phyloP scores from a whole-genome alignment of 2,797 vertebrate species.

The Hippopotamyrus pictus region DNA sequence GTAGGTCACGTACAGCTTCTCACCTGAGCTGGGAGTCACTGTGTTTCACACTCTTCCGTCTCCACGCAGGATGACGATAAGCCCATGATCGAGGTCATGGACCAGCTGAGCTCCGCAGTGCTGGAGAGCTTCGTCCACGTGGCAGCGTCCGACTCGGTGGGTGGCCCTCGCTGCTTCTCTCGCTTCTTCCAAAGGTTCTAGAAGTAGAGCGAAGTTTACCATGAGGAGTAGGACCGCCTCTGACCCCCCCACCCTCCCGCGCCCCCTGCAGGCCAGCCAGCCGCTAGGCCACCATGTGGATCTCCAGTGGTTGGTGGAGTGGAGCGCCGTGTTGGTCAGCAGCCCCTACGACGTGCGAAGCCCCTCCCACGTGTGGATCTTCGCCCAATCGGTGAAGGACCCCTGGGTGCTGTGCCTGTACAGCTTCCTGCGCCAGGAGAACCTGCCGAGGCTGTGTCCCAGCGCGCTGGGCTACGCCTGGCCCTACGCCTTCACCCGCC shows the following conservation, averaged over 20 bases:
- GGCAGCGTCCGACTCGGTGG: conserved; percentile 89
- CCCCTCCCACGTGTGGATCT: conserved; percentile 97
- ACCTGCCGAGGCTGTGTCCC: conserved; percentile 93
- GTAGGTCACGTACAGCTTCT: not conserved
- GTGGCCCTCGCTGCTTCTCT: conserved; percentile 34
- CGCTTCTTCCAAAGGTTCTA: not conserved
- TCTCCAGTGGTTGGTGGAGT: conserved; percentile 96
- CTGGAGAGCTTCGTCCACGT: conserved; percentile 96
- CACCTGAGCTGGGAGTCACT: not conserved
- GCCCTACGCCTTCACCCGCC: conserved; percentile 91
- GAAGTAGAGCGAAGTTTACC: not conserved
- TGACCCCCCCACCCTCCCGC: not conserved
- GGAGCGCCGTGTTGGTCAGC: conserved; percentile 90
- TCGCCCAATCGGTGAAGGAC: conserved; percentile 91
- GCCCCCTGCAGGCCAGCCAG: conserved; percentile 66
- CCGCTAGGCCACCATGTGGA: conserved; percentile 87
- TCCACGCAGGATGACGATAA: conserved; percentile 86
- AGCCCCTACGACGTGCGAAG: conserved; percentile 96
- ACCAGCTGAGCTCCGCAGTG: conserved; percentile 91
- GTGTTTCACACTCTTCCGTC: conserved; percentile 10
- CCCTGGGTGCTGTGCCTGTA: conserved; percentile 97
- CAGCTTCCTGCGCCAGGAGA: conserved; percentile 92
- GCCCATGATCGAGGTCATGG: conserved; percentile 98
- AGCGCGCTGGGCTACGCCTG: conserved; percentile 92
- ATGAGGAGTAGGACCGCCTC: not conserved